Evolutionary conservation across 2,888 invertebrate species (phyloP).

Genomic region (Drosophila suboccidentalis): DNA sequence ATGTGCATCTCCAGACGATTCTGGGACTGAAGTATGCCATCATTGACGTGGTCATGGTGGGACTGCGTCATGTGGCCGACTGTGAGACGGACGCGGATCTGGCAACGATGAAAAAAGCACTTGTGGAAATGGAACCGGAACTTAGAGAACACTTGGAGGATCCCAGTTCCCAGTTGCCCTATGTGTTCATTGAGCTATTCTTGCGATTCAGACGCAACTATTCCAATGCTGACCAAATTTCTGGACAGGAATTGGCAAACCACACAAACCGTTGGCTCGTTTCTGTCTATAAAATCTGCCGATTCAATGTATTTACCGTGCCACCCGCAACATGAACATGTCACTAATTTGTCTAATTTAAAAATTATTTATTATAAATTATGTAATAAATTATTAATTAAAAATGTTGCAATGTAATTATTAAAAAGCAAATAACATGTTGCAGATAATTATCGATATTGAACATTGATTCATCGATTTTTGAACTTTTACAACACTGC

Average conservation of each 20-base stretch:
- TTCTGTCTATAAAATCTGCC: conserved; percentile 57
- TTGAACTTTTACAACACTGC: not conserved
- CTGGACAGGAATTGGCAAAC: conserved; percentile 19
- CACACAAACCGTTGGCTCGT: conserved; percentile 56
- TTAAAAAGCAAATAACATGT: not conserved
- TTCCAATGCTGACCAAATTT: conserved; percentile 35
- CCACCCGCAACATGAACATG: conserved; percentile 25
- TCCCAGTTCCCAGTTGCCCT: conserved; percentile 40
- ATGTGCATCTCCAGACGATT: conserved; percentile 53
- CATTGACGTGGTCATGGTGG: conserved; percentile 57
- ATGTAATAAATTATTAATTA: not conserved
- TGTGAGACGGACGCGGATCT: conserved; percentile 42
- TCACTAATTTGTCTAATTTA: not conserved
- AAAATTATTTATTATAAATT: not conserved
- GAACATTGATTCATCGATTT: too few relatives aligned
- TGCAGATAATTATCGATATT: not conserved
- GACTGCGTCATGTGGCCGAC: conserved; percentile 53
- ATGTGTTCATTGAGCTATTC: conserved; percentile 56
- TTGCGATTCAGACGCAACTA: conserved; percentile 61
- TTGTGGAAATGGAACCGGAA: conserved; percentile 49
- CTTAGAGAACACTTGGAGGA: conserved; percentile 30
- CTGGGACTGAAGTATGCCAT: conserved; percentile 55
- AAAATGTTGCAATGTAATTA: not conserved
- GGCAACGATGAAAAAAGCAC: conserved; percentile 48
- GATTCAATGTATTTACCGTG: conserved; percentile 55